Evolutionary conservation across 2,797 vertebrate genomes (phyloP).

Genomic region (Sebastes reedi): DNA sequence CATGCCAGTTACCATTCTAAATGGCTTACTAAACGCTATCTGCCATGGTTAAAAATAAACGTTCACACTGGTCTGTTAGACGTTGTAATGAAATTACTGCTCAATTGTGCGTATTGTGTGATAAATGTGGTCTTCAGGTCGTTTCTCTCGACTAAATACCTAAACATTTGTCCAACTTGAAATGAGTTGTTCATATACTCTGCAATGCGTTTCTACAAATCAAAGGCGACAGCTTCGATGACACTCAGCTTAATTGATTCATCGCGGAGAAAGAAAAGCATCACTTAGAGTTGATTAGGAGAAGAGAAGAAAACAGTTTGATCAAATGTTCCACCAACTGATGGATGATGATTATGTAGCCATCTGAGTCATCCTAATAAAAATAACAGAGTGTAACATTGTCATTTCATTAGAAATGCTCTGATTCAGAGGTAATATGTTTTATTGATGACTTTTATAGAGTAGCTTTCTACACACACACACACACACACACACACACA

Average conservation of each 20-base stretch:
- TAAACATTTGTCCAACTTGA: background rate
- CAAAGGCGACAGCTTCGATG: background rate
- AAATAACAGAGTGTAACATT: background rate
- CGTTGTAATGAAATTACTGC: background rate
- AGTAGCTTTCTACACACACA: background rate
- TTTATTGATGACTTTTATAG: slow-evolving; percentile 28
- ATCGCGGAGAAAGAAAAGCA: background rate
- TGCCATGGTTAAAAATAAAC: background rate
- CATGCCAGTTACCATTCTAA: background rate
- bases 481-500: slow-evolving; percentile 13
- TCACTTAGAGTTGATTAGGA: background rate
- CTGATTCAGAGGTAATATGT: slow-evolving; percentile 35
- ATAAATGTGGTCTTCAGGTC: background rate
- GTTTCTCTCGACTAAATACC: background rate
- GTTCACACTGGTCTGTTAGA: background rate
- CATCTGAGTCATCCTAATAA: background rate
- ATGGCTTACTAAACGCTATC: background rate
- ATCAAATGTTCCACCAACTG: slow-evolving; percentile 3
- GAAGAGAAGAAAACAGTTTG: background rate
- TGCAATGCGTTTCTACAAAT: background rate
- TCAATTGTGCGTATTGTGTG: background rate
- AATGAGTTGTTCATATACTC: background rate
- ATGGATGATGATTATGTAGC: background rate
- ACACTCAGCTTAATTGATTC: background rate
- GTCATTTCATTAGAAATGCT: slow-evolving; percentile 13